Base-by-base conservation (phyloP, 1,140 invertebrate genomes). In the Atta colombica region DNA sequence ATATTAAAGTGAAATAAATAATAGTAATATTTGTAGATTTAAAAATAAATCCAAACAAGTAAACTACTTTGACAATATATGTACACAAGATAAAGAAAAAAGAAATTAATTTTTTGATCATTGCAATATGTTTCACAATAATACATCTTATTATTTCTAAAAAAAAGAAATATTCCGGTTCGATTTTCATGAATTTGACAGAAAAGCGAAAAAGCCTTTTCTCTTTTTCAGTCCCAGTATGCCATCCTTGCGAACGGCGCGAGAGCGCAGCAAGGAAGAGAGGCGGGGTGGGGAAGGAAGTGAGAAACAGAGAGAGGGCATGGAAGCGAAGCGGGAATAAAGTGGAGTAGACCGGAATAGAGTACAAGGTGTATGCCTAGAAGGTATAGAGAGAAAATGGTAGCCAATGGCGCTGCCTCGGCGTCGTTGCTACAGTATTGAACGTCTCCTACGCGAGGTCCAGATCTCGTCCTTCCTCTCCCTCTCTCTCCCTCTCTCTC, bases 321-420 rank as follows among this genome's bases (percentile, higher is more conserved):
- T 77, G 75, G 85, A 66, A 28, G 74, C 74, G 25, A 77, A 81
- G 61, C 75, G 77, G 66, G 81, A 89, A 88, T 84, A 85, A 89
- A 91, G 87, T 88, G 85, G 88, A 91, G 78, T 87, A 88, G 88
- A 91, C 77, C 80, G 90, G 88, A 89, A 87, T 91, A 88, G 85
- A 89, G 87, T 92, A 90, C 81, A 92, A 91, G 91, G 84, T 91
- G 88, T 90, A 92, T 91, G 82, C 87, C 88, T 91, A 89, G 86
- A 91, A 90, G 90, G 87, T 90, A 90, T 88, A 89, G 91, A 92
- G 90, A 91, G 92, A 92, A 93, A 93, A 93, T 93, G 92, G 92
- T 93, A 93, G 92, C 93, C 93, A 93, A 93, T 93, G 91, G 92
- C 93, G 91, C 89, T 93, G 91, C 88, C 91, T 91, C 88, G 63